Evolutionary conservation across 2,888 invertebrate species (phyloP).

Genomic region (Alentia gelatinosa): DNA sequence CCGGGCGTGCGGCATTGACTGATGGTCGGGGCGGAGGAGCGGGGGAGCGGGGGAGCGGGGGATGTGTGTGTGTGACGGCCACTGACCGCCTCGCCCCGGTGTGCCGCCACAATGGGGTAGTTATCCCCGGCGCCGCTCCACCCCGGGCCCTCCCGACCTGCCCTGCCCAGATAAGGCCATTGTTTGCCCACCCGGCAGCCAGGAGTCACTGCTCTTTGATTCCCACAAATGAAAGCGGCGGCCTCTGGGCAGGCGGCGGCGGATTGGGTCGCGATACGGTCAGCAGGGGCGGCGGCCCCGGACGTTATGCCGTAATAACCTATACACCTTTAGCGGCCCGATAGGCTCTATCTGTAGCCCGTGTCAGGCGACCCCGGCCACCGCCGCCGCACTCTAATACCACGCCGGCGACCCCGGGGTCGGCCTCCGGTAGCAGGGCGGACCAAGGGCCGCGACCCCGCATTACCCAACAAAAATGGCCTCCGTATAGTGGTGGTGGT

Average conservation of each 20-base stretch:
- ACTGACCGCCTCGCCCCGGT: not conserved
- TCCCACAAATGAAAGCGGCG: slow-evolving; percentile 46
- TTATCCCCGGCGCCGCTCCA: slow-evolving; percentile 6
- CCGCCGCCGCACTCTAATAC: slow-evolving; percentile 8
- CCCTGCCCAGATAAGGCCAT: slow-evolving; percentile 10
- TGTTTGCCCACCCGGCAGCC: slow-evolving; percentile 4
- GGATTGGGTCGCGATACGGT: slow-evolving; percentile 51
- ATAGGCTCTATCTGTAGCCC: slow-evolving; percentile 1
- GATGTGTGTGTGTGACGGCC: not conserved
- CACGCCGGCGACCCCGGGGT: slow-evolving; percentile 19
- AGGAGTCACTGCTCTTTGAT: slow-evolving; percentile 43
- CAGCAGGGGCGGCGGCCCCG: slow-evolving; percentile 11
- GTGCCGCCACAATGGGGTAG: slow-evolving; percentile 7
- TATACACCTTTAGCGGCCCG: slow-evolving; percentile 38
- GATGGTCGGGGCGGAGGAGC: not conserved
- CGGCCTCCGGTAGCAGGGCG: not conserved
- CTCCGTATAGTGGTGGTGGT: not conserved
- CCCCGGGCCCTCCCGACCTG: slow-evolving; percentile 13
- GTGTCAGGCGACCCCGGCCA: slow-evolving; percentile 21
- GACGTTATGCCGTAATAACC: slow-evolving; percentile 51
- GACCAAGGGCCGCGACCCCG: slow-evolving; percentile 42
- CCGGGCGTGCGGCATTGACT: not conserved
- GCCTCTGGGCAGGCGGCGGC: not conserved
- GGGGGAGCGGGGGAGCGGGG: not conserved
- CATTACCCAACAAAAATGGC: slow-evolving; percentile 48